A percentile compares a stretch with the other conserved stretches of the same genome.
phyloP scores from a whole-genome alignment of 2,888 invertebrate genomes.

The Carpatolechia fugitivella region DNA sequence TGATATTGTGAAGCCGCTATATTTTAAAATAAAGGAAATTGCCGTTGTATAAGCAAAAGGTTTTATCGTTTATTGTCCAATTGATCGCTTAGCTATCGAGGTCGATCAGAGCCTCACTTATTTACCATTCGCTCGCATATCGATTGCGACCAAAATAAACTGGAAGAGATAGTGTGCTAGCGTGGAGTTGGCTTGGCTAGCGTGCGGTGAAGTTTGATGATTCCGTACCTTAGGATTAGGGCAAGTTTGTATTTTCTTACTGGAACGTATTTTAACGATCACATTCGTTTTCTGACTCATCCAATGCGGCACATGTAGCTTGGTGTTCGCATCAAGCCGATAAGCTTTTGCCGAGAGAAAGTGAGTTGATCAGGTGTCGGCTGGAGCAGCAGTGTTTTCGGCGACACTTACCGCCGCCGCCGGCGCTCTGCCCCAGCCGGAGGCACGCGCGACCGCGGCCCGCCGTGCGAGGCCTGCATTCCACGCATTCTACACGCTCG shows the following conservation, averaged over 20 bases:
- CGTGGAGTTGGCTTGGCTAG: slow-evolving; percentile 73
- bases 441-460: slow-evolving; percentile 17
- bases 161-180: slow-evolving; percentile 74
- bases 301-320: slow-evolving; percentile 66
- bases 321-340: slow-evolving; percentile 60
- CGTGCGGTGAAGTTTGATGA: slow-evolving; percentile 50
- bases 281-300: slow-evolving; percentile 72
- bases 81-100: slow-evolving; percentile 60
- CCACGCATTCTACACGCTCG: slow-evolving; percentile 65
- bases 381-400: too few species aligned
- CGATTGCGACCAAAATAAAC: slow-evolving; percentile 73
- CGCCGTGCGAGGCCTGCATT: slow-evolving; percentile 55
- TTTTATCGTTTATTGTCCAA: slow-evolving; percentile 74
- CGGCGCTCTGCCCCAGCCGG: too few species aligned
- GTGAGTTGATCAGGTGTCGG: too few species aligned
- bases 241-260: slow-evolving; percentile 31
- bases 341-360: slow-evolving; percentile 35
- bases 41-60: slow-evolving; percentile 76
- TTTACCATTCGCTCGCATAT: slow-evolving; percentile 65
- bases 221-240: slow-evolving; percentile 32
- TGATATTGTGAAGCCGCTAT: slow-evolving; percentile 78
- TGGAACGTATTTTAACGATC: slow-evolving; percentile 51
- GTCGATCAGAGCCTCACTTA: slow-evolving; percentile 58
- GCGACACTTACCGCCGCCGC: too few species aligned
- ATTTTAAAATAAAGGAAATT: slow-evolving; percentile 79